Percentiles rank a stretch among this genome's conserved stretches.
These are phyloP conservation scores for Brenthis hecate DNA, from an alignment of 2,888 invertebrate genomes.

Conservation along the genomic window DNA sequence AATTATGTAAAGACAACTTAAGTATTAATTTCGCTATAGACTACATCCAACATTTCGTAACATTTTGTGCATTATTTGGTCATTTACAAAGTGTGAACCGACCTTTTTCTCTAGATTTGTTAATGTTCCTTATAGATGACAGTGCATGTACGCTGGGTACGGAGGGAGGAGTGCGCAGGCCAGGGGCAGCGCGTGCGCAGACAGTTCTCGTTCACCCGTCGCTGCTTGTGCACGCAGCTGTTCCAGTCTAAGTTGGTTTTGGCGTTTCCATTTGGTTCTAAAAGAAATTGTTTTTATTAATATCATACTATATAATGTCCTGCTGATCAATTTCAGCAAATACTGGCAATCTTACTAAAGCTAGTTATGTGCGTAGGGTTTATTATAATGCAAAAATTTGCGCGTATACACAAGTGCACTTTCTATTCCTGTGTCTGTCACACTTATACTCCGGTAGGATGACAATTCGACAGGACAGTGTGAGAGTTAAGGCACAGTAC, in stretches of 20 bases:
- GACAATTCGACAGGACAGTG: no score
- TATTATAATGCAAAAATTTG: no score
- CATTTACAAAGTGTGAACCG: conserved; percentile 9
- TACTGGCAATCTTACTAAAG: no score
- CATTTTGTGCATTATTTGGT: not conserved
- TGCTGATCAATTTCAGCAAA: no score
- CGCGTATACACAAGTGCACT: no score
- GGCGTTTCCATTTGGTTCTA: conserved; percentile 94
- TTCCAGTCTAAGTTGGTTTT: conserved; percentile 92
- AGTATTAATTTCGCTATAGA: no score
- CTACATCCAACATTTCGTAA: not conserved
- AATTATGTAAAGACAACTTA: no score
- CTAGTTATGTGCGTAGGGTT: no score
- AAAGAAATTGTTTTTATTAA: conserved; percentile 21
- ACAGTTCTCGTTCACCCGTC: conserved; percentile 84
- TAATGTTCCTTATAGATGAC: conserved; percentile 58
- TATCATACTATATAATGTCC: not conserved
- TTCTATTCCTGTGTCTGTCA: no score
- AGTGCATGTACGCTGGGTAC: conserved; percentile 76
- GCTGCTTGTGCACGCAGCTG: conserved; percentile 93
- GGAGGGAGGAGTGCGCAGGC: conserved; percentile 74
- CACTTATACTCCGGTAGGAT: no score
- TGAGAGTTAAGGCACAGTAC: no score
- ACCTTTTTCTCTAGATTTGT: not conserved
- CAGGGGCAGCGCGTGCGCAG: conserved; percentile 67